Evolutionary conservation across 1,140 invertebrate genomes (phyloP), one percentile per base, ranked within the genome.

Genomic region (Caerostris extrusa): DNA sequence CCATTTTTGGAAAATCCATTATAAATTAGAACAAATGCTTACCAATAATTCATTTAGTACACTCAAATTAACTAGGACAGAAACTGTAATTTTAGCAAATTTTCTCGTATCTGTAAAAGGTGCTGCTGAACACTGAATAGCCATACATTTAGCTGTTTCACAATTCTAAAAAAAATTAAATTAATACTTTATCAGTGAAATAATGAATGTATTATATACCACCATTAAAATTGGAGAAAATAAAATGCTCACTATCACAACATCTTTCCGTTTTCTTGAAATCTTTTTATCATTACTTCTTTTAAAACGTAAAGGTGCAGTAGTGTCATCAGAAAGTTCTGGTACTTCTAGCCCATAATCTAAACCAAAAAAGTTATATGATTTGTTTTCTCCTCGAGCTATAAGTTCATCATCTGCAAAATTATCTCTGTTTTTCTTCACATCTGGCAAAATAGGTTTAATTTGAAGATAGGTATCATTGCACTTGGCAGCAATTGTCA

Each of bases 71-170:
- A 94, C 69, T 61, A 67, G n/a, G 14, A 87, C 67, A 87, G 89
- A 57, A 55, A 92, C 60, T 5, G 71, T 77, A n/a, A 94, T 90
- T 53, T 77, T 91, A 0, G 94, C 94, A 88, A 87, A 77, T 87
- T 88, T 91, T 81, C 85, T 87, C 10, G 55, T 91, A 10, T 94
- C 85, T 50, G 60, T 8, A 88, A 94, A 94, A 56, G 90, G 90
- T 8, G 82, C 77, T 17, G 94, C 90, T n/a, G 94, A 64, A 53
- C 94, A 94, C 19, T 87, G 60, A 82, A 94, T 94, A 34, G n/a
- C 58, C 34, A 61, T 87, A 67, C 94, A 94, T 6, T 91, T 58
- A 7, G 85, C 61, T 57, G 90, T 91, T 56, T 91, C 90, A 82
- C 94, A 94, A 67, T 91, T 94, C 94, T 94, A 77, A 53, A 55